Base-by-base conservation (phyloP, 1,140 invertebrate species). In the Popillia japonica region DNA sequence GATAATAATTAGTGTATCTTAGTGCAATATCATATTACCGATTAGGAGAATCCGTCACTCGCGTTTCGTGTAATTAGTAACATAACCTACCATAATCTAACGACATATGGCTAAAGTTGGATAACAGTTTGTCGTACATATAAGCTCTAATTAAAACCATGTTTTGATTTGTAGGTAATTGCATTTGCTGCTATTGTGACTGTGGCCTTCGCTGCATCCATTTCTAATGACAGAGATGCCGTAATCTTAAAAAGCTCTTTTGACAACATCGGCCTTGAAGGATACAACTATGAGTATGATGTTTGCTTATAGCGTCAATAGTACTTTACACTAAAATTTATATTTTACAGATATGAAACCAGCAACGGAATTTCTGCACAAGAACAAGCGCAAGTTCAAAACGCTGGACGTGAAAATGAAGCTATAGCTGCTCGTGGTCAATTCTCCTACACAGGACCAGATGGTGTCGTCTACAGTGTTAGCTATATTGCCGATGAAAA, bases 401-500 rank as follows among this genome's bases (percentile, higher is more conserved):
- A 92, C 80, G 81, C 83, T 8, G 91, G 91, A 61, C 85, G 88
- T 7, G 91, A 93, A 27, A 90, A 92, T 78, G 91, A 92, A 79
- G 87, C 88, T 8, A 83, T 92, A 1, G 87, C 86, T 3, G 91
- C 93, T 11, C 86, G 88, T 2, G 92, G 92, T n/a, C 89, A 88
- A 72, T 92, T 87, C 86, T 87, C 87, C 27, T 93, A 90, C 88
- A 84, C 89, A 40, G 92, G 88, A 14, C 87, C 90, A n/a, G 93
- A 94, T 80, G 93, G 94, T 23, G 87, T 91, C 78, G 87, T 89
- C 14, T 92, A 93, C 82, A 89, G 89, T 79, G 88, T 95, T 55
- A 90, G 89, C 17, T 95, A 93, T 87, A 89, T 92, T 48, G 93
- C 94, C 55, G 94, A 95, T 84, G 93, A 95, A 86, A 93, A 93